Evolutionary conservation across 2,888 invertebrate species (phyloP).

Genomic region (Blastobasis adustella): DNA sequence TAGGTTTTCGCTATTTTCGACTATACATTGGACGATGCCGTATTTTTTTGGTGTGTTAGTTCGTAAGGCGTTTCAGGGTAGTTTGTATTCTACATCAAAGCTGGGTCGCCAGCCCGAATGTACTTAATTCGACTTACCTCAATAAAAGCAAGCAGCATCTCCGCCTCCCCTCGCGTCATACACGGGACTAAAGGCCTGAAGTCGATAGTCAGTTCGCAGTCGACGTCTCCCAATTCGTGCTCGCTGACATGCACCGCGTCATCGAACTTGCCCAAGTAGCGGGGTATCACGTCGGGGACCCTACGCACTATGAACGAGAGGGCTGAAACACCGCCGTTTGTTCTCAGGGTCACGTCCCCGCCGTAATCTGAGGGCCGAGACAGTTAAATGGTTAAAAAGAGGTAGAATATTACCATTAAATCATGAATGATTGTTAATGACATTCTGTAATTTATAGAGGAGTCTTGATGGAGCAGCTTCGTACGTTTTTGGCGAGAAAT

Average conservation of each 20-base stretch:
- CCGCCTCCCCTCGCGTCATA: slow-evolving; percentile 79
- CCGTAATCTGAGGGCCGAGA: slow-evolving; percentile 75
- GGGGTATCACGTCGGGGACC: slow-evolving; percentile 87
- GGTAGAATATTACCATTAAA: background rate
- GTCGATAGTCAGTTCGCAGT: slow-evolving; percentile 82
- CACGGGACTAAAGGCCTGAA: slow-evolving; percentile 77
- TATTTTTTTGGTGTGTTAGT: too few relatives aligned
- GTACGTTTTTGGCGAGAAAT: too few relatives aligned
- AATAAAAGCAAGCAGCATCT: slow-evolving; percentile 80
- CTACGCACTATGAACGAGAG: slow-evolving; percentile 88
- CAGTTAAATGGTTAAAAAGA: background rate
- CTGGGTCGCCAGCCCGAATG: too few relatives aligned
- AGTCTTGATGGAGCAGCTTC: too few relatives aligned
- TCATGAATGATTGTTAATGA: too few relatives aligned
- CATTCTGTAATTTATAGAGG: too few relatives aligned
- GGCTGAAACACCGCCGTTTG: slow-evolving; percentile 87
- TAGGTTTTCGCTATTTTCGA: too few relatives aligned
- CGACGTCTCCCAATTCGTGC: slow-evolving; percentile 89
- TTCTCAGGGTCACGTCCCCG: slow-evolving; percentile 86
- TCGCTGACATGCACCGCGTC: slow-evolving; percentile 85
- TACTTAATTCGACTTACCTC: slow-evolving; percentile 55
- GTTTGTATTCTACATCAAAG: too few relatives aligned
- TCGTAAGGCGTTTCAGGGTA: too few relatives aligned
- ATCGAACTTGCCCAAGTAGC: slow-evolving; percentile 81
- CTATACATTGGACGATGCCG: too few relatives aligned